These are phyloP conservation scores for Heterodera carotae DNA, from an alignment of 1,140 invertebrate genomes.

Conservation along the genomic window DNA sequence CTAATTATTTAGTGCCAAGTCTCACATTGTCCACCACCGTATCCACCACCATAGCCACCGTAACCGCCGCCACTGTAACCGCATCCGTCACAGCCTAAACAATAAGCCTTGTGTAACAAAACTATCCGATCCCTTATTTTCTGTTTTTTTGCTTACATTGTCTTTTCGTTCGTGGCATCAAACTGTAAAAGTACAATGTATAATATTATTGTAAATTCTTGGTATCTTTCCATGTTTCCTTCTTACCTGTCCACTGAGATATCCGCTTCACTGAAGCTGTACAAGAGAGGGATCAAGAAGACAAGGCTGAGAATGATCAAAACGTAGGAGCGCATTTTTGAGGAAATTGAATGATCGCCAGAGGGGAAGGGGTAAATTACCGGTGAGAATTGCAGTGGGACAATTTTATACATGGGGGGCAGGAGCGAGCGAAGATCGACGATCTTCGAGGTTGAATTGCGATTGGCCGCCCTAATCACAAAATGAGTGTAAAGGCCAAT, in stretches of 20 bases:
- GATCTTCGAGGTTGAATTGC: neutral
- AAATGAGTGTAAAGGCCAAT: constrained; percentile 3
- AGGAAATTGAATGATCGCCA: neutral
- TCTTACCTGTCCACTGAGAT: neutral
- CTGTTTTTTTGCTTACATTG: neutral
- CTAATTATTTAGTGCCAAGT: too few relatives aligned
- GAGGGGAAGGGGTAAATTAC: too few relatives aligned
- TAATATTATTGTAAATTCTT: neutral
- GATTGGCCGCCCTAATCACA: too few relatives aligned
- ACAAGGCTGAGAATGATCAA: neutral
- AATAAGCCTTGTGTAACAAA: too few relatives aligned
- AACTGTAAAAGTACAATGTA: neutral
- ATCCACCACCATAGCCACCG: neutral
- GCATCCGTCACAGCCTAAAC: neutral
- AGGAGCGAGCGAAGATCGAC: neutral
- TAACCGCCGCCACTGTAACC: neutral
- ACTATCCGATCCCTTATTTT: neutral
- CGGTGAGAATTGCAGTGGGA: neutral
- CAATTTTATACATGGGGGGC: neutral
- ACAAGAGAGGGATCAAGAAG: neutral
- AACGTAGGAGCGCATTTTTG: neutral
- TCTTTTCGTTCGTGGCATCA: constrained; percentile 5
- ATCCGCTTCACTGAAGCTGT: neutral
- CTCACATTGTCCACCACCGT: constrained; percentile 11
- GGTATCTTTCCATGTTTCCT: neutral